These are phyloP conservation scores for Chelidonichthys spinosus DNA, from an alignment of 2,797 vertebrate genomes.

Conservation along the genomic window DNA sequence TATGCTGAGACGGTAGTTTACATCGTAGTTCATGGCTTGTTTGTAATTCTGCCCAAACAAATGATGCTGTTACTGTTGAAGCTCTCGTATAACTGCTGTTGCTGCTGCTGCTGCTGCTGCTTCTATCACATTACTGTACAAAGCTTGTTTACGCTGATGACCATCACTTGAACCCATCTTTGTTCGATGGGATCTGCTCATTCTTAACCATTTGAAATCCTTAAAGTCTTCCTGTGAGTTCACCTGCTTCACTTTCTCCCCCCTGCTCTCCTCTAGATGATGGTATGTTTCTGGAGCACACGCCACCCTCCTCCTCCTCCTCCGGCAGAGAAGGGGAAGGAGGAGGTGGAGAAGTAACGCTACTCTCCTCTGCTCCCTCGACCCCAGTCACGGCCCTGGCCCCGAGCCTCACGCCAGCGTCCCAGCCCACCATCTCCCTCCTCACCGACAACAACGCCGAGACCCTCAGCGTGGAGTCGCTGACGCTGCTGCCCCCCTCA, in stretches of 20 bases:
- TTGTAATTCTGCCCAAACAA: background rate
- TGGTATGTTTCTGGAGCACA: constrained; percentile 80
- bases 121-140: background rate
- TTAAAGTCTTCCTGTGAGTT: background rate
- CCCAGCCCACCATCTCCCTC: constrained; percentile 95
- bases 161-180: background rate
- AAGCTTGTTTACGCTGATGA: background rate
- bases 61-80: background rate
- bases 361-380: constrained; percentile 49
- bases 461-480: constrained; percentile 90
- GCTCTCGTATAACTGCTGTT: background rate
- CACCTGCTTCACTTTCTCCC: background rate
- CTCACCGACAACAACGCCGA: constrained; percentile 88
- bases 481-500: constrained; percentile 92
- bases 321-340: constrained; percentile 69
- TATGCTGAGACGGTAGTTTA: constrained; percentile 4
- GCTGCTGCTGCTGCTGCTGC: background rate
- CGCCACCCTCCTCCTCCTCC: constrained; percentile 60
- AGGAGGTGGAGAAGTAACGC: constrained; percentile 50
- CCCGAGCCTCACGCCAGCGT: constrained; percentile 94
- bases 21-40: background rate
- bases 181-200: background rate
- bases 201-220: background rate
- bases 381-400: constrained; percentile 83
- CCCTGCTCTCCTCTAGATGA: constrained; percentile 77